Conservation (phyloP, 2,113 vertebrate species). For the Otolemur garnettii region DNA sequence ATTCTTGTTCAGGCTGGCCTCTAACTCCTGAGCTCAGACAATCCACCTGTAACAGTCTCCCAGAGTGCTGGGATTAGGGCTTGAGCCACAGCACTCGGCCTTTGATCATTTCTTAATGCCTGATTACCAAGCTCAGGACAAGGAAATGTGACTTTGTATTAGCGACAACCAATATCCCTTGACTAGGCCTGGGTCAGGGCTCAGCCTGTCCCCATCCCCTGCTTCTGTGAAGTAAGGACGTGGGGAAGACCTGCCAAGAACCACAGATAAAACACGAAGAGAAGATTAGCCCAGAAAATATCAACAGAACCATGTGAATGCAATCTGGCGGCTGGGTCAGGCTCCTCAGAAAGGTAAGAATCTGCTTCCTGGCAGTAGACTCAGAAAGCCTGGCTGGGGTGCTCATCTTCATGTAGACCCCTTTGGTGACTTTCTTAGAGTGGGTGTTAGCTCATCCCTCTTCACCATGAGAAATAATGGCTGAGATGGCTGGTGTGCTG, state of each 20-base stretch:
- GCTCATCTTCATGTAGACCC: background rate
- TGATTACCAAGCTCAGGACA: background rate
- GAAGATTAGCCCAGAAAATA: background rate
- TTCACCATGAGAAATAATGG: background rate
- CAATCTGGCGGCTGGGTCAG: background rate
- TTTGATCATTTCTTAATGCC: background rate
- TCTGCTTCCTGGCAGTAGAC: background rate
- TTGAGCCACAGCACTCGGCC: no score
- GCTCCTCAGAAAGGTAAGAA: background rate
- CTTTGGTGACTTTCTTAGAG: background rate
- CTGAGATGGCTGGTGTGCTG: background rate
- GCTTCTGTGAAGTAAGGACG: background rate
- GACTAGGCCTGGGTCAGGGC: no score
- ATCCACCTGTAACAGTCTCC: no score
- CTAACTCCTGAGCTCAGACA: no score
- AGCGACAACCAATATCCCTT: background rate
- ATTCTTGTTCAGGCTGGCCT: no score
- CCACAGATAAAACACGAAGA: no score
- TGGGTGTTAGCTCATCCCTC: fast-evolving
- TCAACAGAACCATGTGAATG: no score
- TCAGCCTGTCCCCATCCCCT: background rate
- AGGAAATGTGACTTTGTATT: background rate
- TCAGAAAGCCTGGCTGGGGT: background rate
- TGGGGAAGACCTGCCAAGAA: background rate
- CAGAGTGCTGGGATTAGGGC: no score